phyloP scores from a whole-genome alignment of 2,888 invertebrate species.

The Scotopteryx bipunctaria region DNA sequence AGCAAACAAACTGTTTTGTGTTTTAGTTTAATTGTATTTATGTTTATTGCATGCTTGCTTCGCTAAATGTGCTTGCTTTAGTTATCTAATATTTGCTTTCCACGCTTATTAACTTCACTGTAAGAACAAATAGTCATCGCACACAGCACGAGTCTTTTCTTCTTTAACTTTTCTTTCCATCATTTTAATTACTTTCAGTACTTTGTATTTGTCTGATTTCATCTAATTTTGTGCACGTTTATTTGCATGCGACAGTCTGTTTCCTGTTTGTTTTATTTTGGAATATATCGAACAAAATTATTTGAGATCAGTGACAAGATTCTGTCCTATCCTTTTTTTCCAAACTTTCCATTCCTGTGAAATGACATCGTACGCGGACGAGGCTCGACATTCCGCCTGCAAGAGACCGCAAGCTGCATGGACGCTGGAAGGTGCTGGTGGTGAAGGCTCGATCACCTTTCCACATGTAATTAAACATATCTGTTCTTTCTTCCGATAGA shows the following conservation, averaged over 20 bases:
- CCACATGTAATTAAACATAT: constrained; percentile 60
- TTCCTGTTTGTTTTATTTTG: constrained; percentile 40
- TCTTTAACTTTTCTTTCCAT: constrained; percentile 22
- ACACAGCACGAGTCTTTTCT: constrained; percentile 32
- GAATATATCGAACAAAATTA: constrained; percentile 61
- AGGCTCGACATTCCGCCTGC: constrained; percentile 64
- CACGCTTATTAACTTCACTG: constrained; percentile 44
- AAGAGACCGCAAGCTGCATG: constrained; percentile 73
- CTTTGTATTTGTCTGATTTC: constrained; percentile 64
- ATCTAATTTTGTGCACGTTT: constrained; percentile 78
- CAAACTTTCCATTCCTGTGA: constrained; percentile 50
- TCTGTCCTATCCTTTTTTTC: constrained; percentile 59
- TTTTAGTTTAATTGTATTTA: constrained; percentile 47
- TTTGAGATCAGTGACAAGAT: constrained; percentile 82
- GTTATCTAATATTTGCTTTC: constrained; percentile 40
- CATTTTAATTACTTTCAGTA: constrained; percentile 30
- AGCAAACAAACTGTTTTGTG: constrained; percentile 50
- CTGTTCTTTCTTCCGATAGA: constrained; percentile 84
- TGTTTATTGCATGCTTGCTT: constrained; percentile 62
- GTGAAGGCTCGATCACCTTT: constrained; percentile 62
- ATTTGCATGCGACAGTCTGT: constrained; percentile 55
- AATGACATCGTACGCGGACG: constrained; percentile 60
- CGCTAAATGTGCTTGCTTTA: constrained; percentile 53
- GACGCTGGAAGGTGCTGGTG: constrained; percentile 75
- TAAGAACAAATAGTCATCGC: constrained; percentile 24